Percentiles rank a stretch among this genome's conserved stretches.
Evolutionary conservation across 1,140 invertebrate species (phyloP).

Genomic region (Aplysia californica): DNA sequence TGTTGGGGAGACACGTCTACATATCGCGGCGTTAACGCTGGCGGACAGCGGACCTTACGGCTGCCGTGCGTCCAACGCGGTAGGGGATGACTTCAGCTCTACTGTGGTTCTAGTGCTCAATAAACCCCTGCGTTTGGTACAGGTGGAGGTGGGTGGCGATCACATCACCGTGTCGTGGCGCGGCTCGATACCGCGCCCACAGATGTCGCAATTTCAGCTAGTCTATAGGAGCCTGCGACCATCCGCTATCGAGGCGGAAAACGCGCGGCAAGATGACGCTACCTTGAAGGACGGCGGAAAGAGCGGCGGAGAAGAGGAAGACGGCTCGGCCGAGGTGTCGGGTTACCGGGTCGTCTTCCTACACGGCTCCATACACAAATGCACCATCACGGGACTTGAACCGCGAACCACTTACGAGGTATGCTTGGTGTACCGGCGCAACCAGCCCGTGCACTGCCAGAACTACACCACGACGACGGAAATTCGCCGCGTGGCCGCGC

Average conservation of each 20-base stretch:
- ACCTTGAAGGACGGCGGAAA: not conserved
- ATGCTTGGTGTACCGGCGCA: constrained; percentile 66
- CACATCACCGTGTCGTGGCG: constrained; percentile 69
- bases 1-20: not conserved
- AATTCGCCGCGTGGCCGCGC: constrained; percentile 39
- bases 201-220: constrained; percentile 66
- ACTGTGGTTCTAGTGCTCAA: constrained; percentile 57
- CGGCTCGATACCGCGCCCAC: constrained; percentile 63
- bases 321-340: not conserved
- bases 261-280: too few species aligned
- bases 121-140: constrained; percentile 65
- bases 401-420: constrained; percentile 68
- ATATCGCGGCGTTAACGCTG: constrained; percentile 30
- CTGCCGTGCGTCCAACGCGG: constrained; percentile 54
- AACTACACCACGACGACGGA: constrained; percentile 51
- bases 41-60: constrained; percentile 56
- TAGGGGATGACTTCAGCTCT: constrained; percentile 58
- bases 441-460: constrained; percentile 66
- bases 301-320: not conserved
- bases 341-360: constrained; percentile 49
- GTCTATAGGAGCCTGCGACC: constrained; percentile 52
- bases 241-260: not conserved
- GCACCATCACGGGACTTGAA: constrained; percentile 67
- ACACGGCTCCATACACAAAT: constrained; percentile 53
- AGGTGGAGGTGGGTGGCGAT: constrained; percentile 59